Conservation (phyloP, 2,888 invertebrate species). For the Nezara viridula region DNA sequence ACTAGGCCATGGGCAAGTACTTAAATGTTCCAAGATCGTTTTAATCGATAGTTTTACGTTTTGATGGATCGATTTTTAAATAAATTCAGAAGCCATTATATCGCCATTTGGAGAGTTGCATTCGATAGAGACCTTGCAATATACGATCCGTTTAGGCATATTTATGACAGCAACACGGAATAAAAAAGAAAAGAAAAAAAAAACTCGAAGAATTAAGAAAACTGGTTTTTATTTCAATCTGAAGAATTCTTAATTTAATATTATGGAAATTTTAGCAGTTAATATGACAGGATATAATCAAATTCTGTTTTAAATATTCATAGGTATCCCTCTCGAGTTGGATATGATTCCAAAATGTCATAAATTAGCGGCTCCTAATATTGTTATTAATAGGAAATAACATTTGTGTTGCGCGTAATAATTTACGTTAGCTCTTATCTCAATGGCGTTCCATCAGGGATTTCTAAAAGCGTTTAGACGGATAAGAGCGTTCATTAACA, state of each 20-base stretch:
- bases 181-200: background rate
- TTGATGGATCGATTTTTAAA: slow-evolving; percentile 18
- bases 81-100: slow-evolving; percentile 1
- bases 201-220: background rate
- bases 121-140: slow-evolving; percentile 9
- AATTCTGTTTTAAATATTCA: slow-evolving; percentile 39
- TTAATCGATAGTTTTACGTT: background rate
- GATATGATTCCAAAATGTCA: slow-evolving; percentile 37
- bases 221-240: slow-evolving; percentile 46
- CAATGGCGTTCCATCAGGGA: background rate
- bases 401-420: slow-evolving; percentile 16
- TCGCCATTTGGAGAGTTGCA: background rate
- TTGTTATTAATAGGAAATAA: slow-evolving; percentile 21
- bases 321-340: background rate
- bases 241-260: slow-evolving; percentile 47
- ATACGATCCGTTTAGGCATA: slow-evolving; percentile 3
- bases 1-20: background rate
- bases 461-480: slow-evolving; percentile 27
- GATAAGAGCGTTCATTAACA: slow-evolving; percentile 22
- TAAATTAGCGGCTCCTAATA: background rate
- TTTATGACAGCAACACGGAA: background rate
- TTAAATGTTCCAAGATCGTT: background rate
- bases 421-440: slow-evolving; percentile 8
- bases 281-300: slow-evolving; percentile 44
- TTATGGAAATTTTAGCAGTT: slow-evolving; percentile 41